phyloP scores from a whole-genome alignment of 2,113 vertebrate genomes.

The Trochalopteron elliotii region DNA sequence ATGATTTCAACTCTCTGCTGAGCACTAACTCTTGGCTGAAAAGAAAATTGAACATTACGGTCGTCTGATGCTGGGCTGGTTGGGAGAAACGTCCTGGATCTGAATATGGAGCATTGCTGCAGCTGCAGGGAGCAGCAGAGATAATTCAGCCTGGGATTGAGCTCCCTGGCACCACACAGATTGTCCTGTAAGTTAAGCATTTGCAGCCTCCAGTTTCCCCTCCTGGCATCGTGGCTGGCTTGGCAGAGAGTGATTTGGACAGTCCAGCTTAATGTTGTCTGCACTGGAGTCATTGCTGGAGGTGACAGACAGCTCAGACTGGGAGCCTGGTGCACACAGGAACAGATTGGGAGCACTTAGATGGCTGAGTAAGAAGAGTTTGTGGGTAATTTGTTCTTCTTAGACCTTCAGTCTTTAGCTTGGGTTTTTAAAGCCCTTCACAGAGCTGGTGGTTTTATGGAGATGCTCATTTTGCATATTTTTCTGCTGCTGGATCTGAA shows the following conservation, averaged over 20 bases:
- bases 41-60: slow-evolving; percentile 64
- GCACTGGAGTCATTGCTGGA: background rate
- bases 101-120: slow-evolving; percentile 18
- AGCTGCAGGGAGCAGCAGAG: slow-evolving; percentile 9
- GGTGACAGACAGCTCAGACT: background rate
- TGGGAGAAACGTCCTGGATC: slow-evolving; percentile 25
- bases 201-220: background rate
- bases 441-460: background rate
- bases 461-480: background rate
- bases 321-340: background rate
- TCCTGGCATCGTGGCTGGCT: background rate
- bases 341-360: background rate
- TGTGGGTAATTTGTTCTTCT: background rate
- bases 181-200: background rate
- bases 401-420: background rate
- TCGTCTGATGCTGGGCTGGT: background rate
- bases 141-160: slow-evolving; percentile 1
- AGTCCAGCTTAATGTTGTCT: background rate
- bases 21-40: slow-evolving; percentile 67
- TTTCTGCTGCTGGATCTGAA: background rate
- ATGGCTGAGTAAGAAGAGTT: background rate
- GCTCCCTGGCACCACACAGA: background rate
- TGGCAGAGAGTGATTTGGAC: slow-evolving; percentile 26
- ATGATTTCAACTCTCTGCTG: slow-evolving; percentile 64
- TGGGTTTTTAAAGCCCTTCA: background rate